Percentiles rank a stretch among this genome's conserved stretches.
These are phyloP conservation scores for Lophura swinhoii DNA, from an alignment of 2,797 vertebrate species.

Conservation along the genomic window DNA sequence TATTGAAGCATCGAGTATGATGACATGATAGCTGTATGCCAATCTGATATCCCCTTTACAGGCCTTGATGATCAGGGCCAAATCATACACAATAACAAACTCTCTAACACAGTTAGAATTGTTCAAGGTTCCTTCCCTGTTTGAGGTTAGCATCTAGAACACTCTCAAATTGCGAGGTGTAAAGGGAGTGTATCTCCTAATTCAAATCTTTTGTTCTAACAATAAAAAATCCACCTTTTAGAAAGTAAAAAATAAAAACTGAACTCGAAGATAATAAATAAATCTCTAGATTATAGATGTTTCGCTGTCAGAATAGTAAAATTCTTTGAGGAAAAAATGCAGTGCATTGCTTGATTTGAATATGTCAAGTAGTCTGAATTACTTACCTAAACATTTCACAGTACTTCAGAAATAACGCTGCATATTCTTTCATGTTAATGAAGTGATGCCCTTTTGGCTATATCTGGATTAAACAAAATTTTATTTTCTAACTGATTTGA, in stretches of 20 bases:
- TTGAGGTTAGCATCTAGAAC: background rate
- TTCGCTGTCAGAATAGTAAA: background rate
- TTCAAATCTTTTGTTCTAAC: background rate
- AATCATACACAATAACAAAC: background rate
- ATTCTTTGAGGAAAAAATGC: background rate
- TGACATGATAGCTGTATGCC: accelerated
- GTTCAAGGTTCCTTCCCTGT: background rate
- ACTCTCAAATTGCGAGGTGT: background rate
- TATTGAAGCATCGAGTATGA: background rate
- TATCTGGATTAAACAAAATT: background rate
- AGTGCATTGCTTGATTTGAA: background rate
- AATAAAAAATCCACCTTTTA: background rate
- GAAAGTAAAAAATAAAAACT: background rate
- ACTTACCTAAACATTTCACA: background rate
- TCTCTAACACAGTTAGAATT: background rate
- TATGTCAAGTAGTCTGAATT: background rate
- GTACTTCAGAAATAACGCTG: background rate
- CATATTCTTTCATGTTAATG: background rate
- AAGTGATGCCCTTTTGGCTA: background rate
- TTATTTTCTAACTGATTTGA: background rate
- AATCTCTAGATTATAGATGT: background rate
- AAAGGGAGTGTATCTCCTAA: background rate
- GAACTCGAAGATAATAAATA: background rate
- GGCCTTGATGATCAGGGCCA: background rate
- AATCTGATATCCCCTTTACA: background rate